Percentiles rank a stretch among this genome's conserved stretches.
phyloP scores from a whole-genome alignment of 2,888 invertebrate species.

The Amiota mariae region DNA sequence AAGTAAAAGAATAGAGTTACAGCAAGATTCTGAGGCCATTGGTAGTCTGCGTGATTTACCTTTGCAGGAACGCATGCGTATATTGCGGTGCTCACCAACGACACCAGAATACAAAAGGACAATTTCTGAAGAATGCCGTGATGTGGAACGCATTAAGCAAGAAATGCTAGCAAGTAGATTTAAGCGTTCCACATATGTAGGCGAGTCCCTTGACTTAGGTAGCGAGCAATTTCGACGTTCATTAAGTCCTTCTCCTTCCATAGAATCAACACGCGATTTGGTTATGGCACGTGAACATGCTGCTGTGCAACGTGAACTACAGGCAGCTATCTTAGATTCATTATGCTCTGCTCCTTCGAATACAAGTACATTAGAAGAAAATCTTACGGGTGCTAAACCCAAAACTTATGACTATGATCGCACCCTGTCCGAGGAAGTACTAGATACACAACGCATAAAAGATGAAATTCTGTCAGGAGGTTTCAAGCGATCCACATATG shows the following conservation, averaged over 20 bases:
- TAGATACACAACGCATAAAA: conserved; percentile 53
- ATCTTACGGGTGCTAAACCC: conserved; percentile 60
- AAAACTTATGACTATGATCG: conserved; percentile 56
- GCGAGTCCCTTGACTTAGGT: conserved; percentile 69
- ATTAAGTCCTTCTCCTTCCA: conserved; percentile 62
- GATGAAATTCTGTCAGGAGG: conserved; percentile 51
- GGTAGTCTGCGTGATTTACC: conserved; percentile 32
- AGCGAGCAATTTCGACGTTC: conserved; percentile 66
- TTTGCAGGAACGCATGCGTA: conserved; percentile 28
- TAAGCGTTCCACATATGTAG: conserved; percentile 71
- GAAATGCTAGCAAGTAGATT: conserved; percentile 62
- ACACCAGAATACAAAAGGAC: conserved; percentile 64
- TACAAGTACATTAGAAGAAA: conserved; percentile 35
- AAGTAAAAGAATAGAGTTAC: not conserved
- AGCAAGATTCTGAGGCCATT: conserved; percentile 29
- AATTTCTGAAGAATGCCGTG: conserved; percentile 64
- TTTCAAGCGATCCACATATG: conserved; percentile 56
- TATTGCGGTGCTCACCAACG: conserved; percentile 42
- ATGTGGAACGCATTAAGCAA: conserved; percentile 61
- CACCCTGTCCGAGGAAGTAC: conserved; percentile 53
- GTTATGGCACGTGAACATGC: conserved; percentile 51
- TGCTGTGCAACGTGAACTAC: conserved; percentile 60
- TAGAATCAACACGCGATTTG: conserved; percentile 29
- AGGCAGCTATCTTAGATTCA: conserved; percentile 67
- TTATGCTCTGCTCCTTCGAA: conserved; percentile 49